Evolutionary conservation across 2,797 vertebrate genomes (phyloP), one percentile per base, ranked within the genome.

Genomic region (Eospalax fontanierii): DNA sequence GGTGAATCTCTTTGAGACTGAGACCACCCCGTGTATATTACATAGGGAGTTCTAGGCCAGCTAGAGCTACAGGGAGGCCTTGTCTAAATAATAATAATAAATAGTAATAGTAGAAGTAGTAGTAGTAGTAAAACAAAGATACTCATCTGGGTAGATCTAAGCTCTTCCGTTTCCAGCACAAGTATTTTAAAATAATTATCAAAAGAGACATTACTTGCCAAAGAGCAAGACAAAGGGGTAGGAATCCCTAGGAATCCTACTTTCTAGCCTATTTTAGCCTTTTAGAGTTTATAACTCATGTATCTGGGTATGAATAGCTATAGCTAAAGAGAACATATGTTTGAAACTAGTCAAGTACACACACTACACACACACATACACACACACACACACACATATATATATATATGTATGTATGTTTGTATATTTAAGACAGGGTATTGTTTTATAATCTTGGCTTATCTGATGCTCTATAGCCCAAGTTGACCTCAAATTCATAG

Each of bases 101-200:
- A 50, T 50, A 6, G 46, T 50, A 50, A 50, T 50, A n/a, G n/a
- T n/a, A n/a, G n/a, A n/a, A n/a, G n/a, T n/a, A n/a, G n/a, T n/a
- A n/a, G n/a, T n/a, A n/a, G n/a, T n/a, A n/a, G n/a, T n/a, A n/a
- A n/a, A n/a, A n/a, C n/a, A 6, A 50, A 89, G 33, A 54, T 65
- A 46, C 2, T 76, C 33, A 38, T 38, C 50, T 89, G 26, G 28
- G 3, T 71, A 68, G 30, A 73, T 86, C 19, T 28, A 85, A 66
- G 12, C 2, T 66, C 21, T 74, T 89, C 65, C 22, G 24, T 50
- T 89, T 74, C 28, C 10, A 75, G 19, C 87, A 89, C 19, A 93
- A 75, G 54, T 18, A 0, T 93, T 96, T 97, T 96, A 19, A 90
- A 97, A 95, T 88, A 92, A 95, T 82, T 89, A 26, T 73, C 93